These are phyloP conservation scores for Coleophora deauratella DNA, from an alignment of 2,888 invertebrate genomes.

Conservation along the genomic window DNA sequence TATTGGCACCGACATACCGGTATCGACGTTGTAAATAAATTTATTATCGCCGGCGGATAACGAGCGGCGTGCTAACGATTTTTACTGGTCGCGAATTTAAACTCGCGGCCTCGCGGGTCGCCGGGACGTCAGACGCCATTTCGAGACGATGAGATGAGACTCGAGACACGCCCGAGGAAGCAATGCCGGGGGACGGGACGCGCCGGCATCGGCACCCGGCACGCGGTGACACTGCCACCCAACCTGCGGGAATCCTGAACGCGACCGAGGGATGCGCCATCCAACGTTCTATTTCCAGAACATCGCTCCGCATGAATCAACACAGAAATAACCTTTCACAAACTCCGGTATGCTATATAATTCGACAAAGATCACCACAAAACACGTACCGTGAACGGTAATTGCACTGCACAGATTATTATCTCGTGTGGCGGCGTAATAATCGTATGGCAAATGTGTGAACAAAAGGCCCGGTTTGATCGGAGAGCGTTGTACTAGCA, in stretches of 20 bases:
- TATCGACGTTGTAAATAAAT: slow-evolving; percentile 8
- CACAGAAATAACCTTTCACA: slow-evolving; percentile 73
- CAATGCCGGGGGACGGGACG: slow-evolving; percentile 37
- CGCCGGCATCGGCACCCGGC: slow-evolving; percentile 36
- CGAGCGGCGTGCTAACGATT: slow-evolving; percentile 39
- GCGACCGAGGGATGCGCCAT: slow-evolving; percentile 45
- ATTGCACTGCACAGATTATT: slow-evolving; percentile 60
- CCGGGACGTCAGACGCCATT: slow-evolving; percentile 65
- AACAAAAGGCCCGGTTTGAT: slow-evolving; percentile 60
- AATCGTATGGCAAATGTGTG: slow-evolving; percentile 47
- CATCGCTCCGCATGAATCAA: slow-evolving; percentile 71
- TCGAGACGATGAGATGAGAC: slow-evolving; percentile 34
- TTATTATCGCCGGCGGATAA: slow-evolving; percentile 25
- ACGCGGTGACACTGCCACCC: slow-evolving; percentile 16
- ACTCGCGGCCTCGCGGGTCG: slow-evolving; percentile 34
- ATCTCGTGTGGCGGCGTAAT: slow-evolving; percentile 47
- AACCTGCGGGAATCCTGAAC: slow-evolving; percentile 49
- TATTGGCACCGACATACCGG: slow-evolving; percentile 5
- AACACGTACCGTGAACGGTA: slow-evolving; percentile 68
- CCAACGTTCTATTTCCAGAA: slow-evolving; percentile 68
- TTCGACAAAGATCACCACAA: slow-evolving; percentile 48
- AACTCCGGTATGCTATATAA: slow-evolving; percentile 58
- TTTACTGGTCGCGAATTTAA: slow-evolving; percentile 69
- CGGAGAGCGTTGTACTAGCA: slow-evolving; percentile 38
- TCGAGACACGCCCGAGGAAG: slow-evolving; percentile 58